Evolutionary conservation across 1,140 invertebrate species (phyloP).

Genomic region (Lordiphosa stackelbergi): DNA sequence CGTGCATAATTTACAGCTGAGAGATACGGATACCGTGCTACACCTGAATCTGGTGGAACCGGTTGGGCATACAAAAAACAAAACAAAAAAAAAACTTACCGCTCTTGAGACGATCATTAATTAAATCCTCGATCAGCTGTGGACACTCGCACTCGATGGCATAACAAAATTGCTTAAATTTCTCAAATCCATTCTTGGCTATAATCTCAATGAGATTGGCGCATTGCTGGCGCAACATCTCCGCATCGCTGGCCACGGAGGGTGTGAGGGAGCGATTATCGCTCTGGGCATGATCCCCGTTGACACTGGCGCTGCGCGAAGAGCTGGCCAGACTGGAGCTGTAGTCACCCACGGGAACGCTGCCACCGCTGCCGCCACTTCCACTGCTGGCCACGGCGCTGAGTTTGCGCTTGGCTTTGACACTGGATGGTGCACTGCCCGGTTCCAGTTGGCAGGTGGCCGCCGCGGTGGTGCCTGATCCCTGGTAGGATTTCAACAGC

Average conservation of each 20-base stretch:
- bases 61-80: conserved; percentile 20
- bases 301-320: conserved; percentile 68
- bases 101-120: conserved; percentile 76
- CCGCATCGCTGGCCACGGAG: conserved; percentile 63
- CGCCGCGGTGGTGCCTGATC: conserved; percentile 2
- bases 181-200: conserved; percentile 79
- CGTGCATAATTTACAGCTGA: conserved; percentile 64
- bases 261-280: conserved; percentile 71
- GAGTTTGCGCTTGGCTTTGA: conserved; percentile 58
- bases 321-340: conserved; percentile 52
- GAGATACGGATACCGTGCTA: conserved; percentile 40
- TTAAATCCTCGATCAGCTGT: conserved; percentile 79
- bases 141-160: conserved; percentile 79
- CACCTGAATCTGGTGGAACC: conserved; percentile 39
- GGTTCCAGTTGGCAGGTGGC: conserved; percentile 24
- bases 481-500: conserved; percentile 53
- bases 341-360: conserved; percentile 32
- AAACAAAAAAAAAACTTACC: conserved; percentile 54
- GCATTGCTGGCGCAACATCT: conserved; percentile 65
- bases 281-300: conserved; percentile 59
- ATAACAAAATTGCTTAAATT: conserved; percentile 79
- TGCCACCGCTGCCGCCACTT: conserved; percentile 51
- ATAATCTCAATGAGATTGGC: conserved; percentile 78
- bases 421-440: conserved; percentile 61
- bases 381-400: conserved; percentile 65